These are phyloP conservation scores for Selenia dentaria DNA, from an alignment of 2,888 invertebrate genomes.

Conservation along the genomic window DNA sequence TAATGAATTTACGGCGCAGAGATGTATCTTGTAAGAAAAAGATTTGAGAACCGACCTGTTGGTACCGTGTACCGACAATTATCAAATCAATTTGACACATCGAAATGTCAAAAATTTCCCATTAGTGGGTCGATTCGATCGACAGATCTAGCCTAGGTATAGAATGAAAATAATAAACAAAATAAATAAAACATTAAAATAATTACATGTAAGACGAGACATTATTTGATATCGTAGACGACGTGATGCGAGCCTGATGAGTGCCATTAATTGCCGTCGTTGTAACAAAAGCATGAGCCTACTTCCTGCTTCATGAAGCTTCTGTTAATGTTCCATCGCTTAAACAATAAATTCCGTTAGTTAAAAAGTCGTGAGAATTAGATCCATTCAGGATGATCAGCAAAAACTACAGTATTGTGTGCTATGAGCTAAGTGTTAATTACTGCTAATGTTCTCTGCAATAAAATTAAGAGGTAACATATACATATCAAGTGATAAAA, in stretches of 20 bases:
- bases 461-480: conserved; percentile 26
- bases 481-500: conserved; percentile 19
- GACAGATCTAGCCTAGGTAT: no score
- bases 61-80: no score
- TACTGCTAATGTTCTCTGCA: conserved; percentile 22
- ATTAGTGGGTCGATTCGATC: no score
- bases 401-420: conserved; percentile 29
- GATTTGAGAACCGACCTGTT: no score
- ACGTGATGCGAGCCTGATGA: conserved; percentile 32
- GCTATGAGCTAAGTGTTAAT: conserved; percentile 28
- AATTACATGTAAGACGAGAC: no score
- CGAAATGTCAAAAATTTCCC: no score
- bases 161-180: no score
- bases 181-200: no score
- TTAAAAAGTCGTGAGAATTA: conserved; percentile 55
- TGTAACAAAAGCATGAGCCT: conserved; percentile 55
- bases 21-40: no score
- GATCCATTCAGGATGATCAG: conserved; percentile 34
- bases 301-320: conserved; percentile 48
- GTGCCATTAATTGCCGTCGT: conserved; percentile 50
- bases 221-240: no score
- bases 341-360: conserved; percentile 51
- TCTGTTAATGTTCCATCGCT: conserved; percentile 40
- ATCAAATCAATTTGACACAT: no score
- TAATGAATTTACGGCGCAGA: no score